Evolutionary conservation across 2,888 invertebrate genomes (phyloP).

Genomic region (Encarsia formosa): DNA sequence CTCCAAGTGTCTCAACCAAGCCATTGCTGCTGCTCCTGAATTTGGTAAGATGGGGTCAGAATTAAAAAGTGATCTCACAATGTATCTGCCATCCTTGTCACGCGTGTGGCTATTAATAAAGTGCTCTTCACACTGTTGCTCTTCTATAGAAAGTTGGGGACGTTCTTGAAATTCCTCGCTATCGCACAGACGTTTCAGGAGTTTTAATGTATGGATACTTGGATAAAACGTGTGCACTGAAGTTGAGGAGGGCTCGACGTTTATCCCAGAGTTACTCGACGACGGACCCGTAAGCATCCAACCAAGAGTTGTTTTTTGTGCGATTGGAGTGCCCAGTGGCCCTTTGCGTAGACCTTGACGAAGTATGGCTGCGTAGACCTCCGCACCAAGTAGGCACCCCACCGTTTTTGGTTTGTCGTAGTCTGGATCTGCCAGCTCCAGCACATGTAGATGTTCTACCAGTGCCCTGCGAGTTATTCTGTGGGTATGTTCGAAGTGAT

Average conservation of each 20-base stretch:
- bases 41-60: background rate
- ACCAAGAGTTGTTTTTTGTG: background rate
- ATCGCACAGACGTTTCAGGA: background rate
- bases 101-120: background rate
- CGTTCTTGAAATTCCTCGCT: background rate
- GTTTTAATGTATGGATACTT: background rate
- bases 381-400: background rate
- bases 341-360: background rate
- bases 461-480: too few relatives aligned
- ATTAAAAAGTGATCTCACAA: background rate
- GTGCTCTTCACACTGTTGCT: background rate
- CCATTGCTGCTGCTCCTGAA: background rate
- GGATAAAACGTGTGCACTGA: background rate
- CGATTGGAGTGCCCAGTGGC: background rate
- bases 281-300: background rate
- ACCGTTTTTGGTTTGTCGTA: background rate
- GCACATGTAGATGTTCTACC: background rate
- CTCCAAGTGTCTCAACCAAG: background rate
- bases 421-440: background rate
- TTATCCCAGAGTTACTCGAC: background rate
- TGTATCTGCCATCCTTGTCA: background rate
- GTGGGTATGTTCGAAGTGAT: background rate
- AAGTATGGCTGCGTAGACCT: background rate
- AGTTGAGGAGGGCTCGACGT: background rate
- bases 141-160: background rate